These are phyloP conservation scores for Oscheius myriophilus DNA, from an alignment of 2,888 invertebrate species.

Conservation along the genomic window DNA sequence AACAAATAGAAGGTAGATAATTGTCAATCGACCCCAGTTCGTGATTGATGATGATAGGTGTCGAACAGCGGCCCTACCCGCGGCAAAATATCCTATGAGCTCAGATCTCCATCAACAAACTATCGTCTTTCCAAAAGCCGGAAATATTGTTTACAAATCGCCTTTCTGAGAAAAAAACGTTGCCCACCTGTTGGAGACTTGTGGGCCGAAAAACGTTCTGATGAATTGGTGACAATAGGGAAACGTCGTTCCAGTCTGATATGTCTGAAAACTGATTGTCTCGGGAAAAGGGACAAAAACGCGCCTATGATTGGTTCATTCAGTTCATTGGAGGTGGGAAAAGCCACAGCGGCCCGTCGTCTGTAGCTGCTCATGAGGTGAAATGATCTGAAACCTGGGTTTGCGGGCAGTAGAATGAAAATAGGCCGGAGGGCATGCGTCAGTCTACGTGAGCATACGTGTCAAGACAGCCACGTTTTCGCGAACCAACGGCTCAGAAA, in stretches of 20 bases:
- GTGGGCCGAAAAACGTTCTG: slow-evolving; percentile 53
- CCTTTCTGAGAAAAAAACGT: background rate
- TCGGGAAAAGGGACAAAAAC: background rate
- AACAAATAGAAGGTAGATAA: slow-evolving; percentile 27
- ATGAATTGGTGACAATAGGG: slow-evolving; percentile 57
- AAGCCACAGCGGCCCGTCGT: slow-evolving; percentile 49
- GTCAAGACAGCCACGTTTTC: too few species aligned
- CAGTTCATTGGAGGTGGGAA: slow-evolving; percentile 40
- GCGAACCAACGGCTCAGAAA: too few species aligned
- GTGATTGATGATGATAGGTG: slow-evolving; percentile 25
- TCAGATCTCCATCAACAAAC: background rate
- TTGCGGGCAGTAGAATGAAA: too few species aligned
- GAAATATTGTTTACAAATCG: too few species aligned
- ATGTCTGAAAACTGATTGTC: slow-evolving; percentile 32
- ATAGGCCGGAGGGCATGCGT: too few species aligned
- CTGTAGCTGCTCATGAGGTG: slow-evolving; percentile 48
- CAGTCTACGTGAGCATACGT: too few species aligned
- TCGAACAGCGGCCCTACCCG: slow-evolving; percentile 15
- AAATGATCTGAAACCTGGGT: too few species aligned
- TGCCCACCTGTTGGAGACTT: slow-evolving; percentile 55
- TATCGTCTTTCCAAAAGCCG: too few species aligned
- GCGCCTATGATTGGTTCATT: slow-evolving; percentile 45
- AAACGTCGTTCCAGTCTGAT: slow-evolving; percentile 49
- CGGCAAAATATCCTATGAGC: slow-evolving; percentile 21
- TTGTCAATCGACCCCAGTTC: slow-evolving; percentile 21